These are phyloP conservation scores for Latheticus oryzae DNA, from an alignment of 2,888 invertebrate genomes.

Conservation along the genomic window DNA sequence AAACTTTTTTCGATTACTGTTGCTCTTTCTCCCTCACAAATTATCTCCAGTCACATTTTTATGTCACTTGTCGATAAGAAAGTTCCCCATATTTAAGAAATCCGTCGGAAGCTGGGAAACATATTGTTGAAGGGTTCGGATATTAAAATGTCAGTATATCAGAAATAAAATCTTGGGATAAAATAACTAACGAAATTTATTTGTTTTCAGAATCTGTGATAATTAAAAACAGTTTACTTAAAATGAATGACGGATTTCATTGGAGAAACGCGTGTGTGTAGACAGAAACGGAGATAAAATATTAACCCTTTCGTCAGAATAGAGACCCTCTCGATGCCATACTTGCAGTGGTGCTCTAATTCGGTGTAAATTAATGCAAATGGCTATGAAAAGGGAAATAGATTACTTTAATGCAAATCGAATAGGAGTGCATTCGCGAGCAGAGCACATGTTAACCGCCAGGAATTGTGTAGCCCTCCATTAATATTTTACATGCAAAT, in stretches of 20 bases:
- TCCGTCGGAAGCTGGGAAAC: slow-evolving; percentile 26
- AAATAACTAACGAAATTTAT: no score
- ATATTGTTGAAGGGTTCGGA: slow-evolving; percentile 32
- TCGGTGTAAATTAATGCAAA: slow-evolving; percentile 36
- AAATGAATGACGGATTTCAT: neutral
- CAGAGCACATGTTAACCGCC: slow-evolving; percentile 32
- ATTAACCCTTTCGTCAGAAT: slow-evolving; percentile 33
- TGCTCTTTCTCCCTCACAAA: slow-evolving; percentile 3
- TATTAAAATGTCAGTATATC: slow-evolving; percentile 33
- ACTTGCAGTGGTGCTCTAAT: slow-evolving; percentile 28
- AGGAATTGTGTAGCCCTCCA: slow-evolving; percentile 23
- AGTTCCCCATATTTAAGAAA: slow-evolving; percentile 15
- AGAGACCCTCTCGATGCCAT: slow-evolving; percentile 19
- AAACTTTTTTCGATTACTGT: neutral
- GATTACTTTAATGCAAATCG: slow-evolving; percentile 39
- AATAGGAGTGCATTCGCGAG: slow-evolving; percentile 34
- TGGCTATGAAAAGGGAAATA: slow-evolving; percentile 36
- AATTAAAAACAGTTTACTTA: neutral
- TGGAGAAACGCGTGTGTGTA: slow-evolving; percentile 34
- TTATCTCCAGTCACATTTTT: slow-evolving; percentile 15
- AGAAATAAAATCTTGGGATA: slow-evolving; percentile 22
- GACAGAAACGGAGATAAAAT: slow-evolving; percentile 31
- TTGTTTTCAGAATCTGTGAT: no score
- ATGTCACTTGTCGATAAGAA: slow-evolving; percentile 26
- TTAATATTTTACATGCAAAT: slow-evolving; percentile 29